phyloP scores from a whole-genome alignment of 1,140 invertebrate species.

The Psix sp. region DNA sequence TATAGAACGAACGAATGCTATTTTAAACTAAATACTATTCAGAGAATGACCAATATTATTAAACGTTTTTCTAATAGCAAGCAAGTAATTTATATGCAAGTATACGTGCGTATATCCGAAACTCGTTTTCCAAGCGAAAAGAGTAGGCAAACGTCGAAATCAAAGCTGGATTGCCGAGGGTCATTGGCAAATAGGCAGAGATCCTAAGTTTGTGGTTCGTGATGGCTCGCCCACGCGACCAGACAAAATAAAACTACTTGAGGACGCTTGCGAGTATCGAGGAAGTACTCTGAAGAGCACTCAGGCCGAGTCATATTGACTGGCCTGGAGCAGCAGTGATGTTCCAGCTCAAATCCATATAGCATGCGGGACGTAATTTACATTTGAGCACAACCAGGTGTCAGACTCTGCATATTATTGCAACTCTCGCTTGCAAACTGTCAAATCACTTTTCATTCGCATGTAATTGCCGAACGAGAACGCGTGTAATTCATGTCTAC shows the following conservation, averaged over 20 bases:
- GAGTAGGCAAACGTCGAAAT: conserved; percentile 50
- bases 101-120: conserved; percentile 16
- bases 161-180: conserved; percentile 57
- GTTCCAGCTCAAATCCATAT: conserved; percentile 35
- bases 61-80: not conserved
- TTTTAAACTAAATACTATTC: no score
- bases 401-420: conserved; percentile 32
- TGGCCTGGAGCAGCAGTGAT: conserved; percentile 37
- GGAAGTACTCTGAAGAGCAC: conserved; percentile 65
- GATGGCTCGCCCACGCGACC: conserved; percentile 68
- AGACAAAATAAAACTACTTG: conserved; percentile 75
- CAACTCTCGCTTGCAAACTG: conserved; percentile 48
- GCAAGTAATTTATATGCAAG: conserved; percentile 5
- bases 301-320: conserved; percentile 49
- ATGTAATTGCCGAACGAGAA: conserved; percentile 36
- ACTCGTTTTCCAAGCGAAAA: conserved; percentile 35
- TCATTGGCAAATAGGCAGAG: conserved; percentile 68
- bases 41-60: no score
- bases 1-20: no score
- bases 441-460: conserved; percentile 47
- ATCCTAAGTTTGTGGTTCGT: conserved; percentile 62
- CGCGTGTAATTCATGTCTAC: conserved; percentile 27
- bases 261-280: conserved; percentile 70
- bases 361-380: conserved; percentile 42
- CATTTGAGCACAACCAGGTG: conserved; percentile 43